A percentile compares a stretch with the other conserved stretches of the same genome.
Conservation (phyloP, 53 echinoderm and acorn worm genomes). For the Crossaster papposus region DNA sequence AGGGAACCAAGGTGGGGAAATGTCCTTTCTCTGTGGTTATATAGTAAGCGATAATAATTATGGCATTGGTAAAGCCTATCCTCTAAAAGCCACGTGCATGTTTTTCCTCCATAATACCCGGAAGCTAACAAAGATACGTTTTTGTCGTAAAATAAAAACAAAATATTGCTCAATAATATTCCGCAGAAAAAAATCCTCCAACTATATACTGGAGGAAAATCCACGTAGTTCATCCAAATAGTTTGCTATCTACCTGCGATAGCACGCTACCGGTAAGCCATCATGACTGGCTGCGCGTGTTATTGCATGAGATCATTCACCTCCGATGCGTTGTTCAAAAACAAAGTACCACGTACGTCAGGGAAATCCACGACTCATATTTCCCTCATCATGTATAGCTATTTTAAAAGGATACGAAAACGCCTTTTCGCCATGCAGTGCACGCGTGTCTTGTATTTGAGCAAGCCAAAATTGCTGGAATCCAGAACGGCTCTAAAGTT, state of each 20-base stretch:
- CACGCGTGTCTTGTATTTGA: not conserved
- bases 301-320: constrained; percentile 32
- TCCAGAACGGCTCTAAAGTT: not conserved
- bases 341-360: constrained; percentile 1
- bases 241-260: constrained; percentile 33
- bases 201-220: not conserved
- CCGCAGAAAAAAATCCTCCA: not conserved
- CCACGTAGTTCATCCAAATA: constrained; percentile 42
- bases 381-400: constrained; percentile 1
- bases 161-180: not conserved
- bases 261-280: not conserved
- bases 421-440: not conserved
- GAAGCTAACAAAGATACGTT: not conserved
- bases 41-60: too few relatives aligned
- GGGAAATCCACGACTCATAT: constrained; percentile 1
- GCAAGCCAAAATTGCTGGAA: not conserved
- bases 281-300: not conserved
- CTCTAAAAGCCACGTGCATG: not conserved
- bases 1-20: not conserved
- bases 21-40: too few relatives aligned
- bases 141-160: not conserved
- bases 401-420: not conserved
- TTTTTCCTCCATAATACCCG: not conserved
- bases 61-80: not conserved
- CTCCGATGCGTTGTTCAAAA: constrained; percentile 6